These are phyloP conservation scores for Stercorarius parasiticus DNA, from an alignment of 2,113 vertebrate genomes.

Conservation along the genomic window DNA sequence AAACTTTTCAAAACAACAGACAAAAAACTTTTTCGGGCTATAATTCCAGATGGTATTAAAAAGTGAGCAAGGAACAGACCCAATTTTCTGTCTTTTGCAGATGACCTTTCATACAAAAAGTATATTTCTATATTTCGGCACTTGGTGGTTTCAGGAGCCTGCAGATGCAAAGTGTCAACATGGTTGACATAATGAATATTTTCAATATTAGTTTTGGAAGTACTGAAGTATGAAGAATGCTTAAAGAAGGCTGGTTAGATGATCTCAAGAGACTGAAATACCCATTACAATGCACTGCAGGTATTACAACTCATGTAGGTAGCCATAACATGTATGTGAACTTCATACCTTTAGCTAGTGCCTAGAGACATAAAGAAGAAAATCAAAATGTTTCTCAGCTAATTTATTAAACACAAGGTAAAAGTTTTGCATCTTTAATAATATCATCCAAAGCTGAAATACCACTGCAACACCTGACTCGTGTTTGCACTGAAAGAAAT, in stretches of 20 bases:
- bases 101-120: constrained; percentile 44
- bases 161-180: constrained; percentile 41
- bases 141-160: constrained; percentile 40
- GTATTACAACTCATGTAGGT: not conserved
- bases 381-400: not conserved
- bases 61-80: constrained; percentile 21
- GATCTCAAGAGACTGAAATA: constrained; percentile 15
- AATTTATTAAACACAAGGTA: not conserved
- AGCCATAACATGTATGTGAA: not conserved
- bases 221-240: not conserved
- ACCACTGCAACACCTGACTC: not conserved
- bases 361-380: not conserved
- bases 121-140: not conserved
- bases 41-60: constrained; percentile 27
- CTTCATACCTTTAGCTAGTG: not conserved
- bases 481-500: not conserved
- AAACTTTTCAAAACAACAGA: constrained; percentile 27
- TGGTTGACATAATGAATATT: constrained; percentile 32
- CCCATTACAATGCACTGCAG: constrained; percentile 15
- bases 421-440: not conserved
- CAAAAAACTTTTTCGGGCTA: not conserved
- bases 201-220: constrained; percentile 54
- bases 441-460: not conserved
- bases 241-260: constrained; percentile 27
- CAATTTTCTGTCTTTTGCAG: constrained; percentile 44